phyloP scores from a whole-genome alignment of 2,797 vertebrate species.

The Brachyalestes nurse region DNA sequence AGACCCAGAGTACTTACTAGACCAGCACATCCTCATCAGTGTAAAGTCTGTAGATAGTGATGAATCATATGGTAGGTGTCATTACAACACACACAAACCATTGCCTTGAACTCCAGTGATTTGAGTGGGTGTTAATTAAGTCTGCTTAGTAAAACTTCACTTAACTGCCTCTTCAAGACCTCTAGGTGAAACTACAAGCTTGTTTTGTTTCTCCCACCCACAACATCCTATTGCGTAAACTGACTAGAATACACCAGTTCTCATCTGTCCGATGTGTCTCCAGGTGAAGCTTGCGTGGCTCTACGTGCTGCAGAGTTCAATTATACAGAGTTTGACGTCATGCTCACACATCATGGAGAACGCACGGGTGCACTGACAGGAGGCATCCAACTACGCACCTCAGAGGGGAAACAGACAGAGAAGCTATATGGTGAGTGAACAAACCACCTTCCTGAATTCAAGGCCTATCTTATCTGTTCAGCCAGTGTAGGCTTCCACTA shows the following conservation, averaged over 20 bases:
- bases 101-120: neutral
- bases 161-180: neutral
- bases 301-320: conserved; percentile 85
- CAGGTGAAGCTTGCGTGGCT: conserved; percentile 94
- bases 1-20: conserved; percentile 94
- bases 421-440: conserved; percentile 90
- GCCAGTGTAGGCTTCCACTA: neutral
- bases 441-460: neutral
- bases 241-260: neutral
- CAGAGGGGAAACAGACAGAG: conserved; percentile 90
- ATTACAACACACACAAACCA: neutral
- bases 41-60: conserved; percentile 94
- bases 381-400: conserved; percentile 89
- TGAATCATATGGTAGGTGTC: conserved; percentile 91
- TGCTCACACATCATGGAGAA: conserved; percentile 93
- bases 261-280: conserved; percentile 17
- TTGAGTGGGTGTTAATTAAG: neutral
- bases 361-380: conserved; percentile 87
- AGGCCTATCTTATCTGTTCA: neutral
- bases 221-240: neutral
- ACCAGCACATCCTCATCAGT: conserved; percentile 96
- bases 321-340: conserved; percentile 85
- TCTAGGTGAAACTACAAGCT: neutral
- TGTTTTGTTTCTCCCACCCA: neutral
- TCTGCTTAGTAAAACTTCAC: no score